These are phyloP conservation scores for Junonia oenone DNA, from an alignment of 2,888 invertebrate species.

Conservation along the genomic window DNA sequence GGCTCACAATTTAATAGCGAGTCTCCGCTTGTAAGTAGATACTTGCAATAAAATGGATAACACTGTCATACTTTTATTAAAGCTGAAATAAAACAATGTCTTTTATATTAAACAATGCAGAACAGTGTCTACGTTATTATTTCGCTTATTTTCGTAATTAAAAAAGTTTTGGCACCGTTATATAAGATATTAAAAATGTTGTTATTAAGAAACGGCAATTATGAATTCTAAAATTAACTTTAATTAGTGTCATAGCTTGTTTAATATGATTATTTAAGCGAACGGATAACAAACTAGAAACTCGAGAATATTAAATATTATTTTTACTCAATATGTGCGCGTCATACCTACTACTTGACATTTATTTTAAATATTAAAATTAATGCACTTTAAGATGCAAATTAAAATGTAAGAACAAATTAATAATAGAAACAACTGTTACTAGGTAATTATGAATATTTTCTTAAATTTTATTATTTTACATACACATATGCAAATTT, in stretches of 20 bases:
- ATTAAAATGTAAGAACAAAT: neutral
- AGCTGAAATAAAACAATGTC: neutral
- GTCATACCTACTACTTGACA: neutral
- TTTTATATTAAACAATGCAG: neutral
- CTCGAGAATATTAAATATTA: no score
- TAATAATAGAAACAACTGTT: neutral
- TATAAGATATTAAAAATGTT: no score
- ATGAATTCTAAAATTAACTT: neutral
- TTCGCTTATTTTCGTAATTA: neutral
- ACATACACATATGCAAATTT: neutral
- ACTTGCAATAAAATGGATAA: constrained; percentile 20
- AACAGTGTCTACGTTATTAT: neutral
- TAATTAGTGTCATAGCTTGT: neutral
- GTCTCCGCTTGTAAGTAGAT: constrained; percentile 22
- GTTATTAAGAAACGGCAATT: neutral
- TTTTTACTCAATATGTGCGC: no score
- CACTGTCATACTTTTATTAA: constrained; percentile 14
- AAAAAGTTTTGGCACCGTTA: neutral
- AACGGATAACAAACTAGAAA: neutral
- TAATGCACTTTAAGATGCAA: neutral
- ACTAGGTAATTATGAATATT: neutral
- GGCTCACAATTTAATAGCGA: constrained; percentile 32
- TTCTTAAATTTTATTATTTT: neutral
- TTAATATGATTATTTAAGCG: neutral
- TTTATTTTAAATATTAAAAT: neutral